phyloP scores from a whole-genome alignment of 2,113 vertebrate species.

The Alethe diademata region DNA sequence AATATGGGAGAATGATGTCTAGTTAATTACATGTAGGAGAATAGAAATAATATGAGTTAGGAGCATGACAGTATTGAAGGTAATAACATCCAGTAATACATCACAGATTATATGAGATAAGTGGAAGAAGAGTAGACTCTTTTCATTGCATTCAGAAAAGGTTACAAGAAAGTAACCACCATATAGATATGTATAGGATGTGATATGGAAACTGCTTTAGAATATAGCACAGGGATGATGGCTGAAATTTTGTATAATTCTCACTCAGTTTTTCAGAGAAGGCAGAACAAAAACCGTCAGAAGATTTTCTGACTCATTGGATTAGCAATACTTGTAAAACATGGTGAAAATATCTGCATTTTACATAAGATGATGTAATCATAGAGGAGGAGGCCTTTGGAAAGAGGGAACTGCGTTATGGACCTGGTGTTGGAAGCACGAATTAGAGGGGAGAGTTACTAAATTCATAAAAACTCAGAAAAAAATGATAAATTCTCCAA shows the following conservation, averaged over 20 bases:
- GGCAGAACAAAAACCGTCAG: not conserved
- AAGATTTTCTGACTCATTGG: not conserved
- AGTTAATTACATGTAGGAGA: conserved; percentile 33
- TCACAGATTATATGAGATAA: conserved; percentile 13
- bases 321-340: not conserved
- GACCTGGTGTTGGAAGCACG: not conserved
- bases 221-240: not conserved
- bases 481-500: not conserved
- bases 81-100: conserved; percentile 13
- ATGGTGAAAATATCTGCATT: not conserved
- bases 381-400: not conserved
- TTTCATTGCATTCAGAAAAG: not conserved
- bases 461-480: not conserved
- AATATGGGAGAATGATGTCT: conserved; percentile 9
- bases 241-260: not conserved
- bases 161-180: not conserved
- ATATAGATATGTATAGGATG: not conserved
- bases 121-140: not conserved
- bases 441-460: not conserved
- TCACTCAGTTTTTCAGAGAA: not conserved
- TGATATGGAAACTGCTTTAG: not conserved
- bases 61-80: not conserved
- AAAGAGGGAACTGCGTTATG: not conserved
- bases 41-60: not conserved
- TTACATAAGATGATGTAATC: not conserved